Conservation (phyloP, 2,797 vertebrate genomes). For the Columba guinea region DNA sequence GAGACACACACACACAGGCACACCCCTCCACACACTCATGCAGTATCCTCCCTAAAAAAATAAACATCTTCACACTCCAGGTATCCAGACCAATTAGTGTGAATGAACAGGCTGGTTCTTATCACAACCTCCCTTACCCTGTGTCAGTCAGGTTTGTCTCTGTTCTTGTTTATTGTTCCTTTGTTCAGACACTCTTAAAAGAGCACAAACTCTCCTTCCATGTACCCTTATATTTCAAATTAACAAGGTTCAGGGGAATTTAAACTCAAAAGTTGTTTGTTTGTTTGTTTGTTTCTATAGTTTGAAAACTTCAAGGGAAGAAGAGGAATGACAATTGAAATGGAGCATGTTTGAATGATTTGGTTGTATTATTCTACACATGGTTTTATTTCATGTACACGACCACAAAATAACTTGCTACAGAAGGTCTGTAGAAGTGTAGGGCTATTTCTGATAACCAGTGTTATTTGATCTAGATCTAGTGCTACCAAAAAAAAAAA, state of each 20-base stretch:
- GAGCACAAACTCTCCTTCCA: background rate
- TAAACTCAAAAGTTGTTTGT: background rate
- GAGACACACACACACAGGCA: background rate
- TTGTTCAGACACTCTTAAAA: background rate
- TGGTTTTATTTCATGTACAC: background rate
- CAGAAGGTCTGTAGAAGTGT: background rate
- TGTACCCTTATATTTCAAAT: background rate
- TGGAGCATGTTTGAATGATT: background rate
- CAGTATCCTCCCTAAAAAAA: background rate
- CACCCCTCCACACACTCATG: accelerated
- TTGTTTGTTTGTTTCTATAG: background rate
- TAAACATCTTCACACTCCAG: background rate
- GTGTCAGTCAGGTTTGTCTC: background rate
- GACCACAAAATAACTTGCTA: background rate
- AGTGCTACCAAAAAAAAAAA: background rate
- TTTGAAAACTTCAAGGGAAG: background rate
- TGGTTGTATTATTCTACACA: background rate
- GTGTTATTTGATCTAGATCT: background rate
- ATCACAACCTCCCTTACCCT: background rate
- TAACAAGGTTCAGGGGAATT: background rate
- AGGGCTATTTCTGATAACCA: background rate
- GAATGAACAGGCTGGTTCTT: background rate
- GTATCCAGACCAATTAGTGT: background rate
- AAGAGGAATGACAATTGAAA: background rate
- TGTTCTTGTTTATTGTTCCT: background rate